Evolutionary conservation across 2,113 vertebrate species (phyloP).

Genomic region (Grammomys surdaster): DNA sequence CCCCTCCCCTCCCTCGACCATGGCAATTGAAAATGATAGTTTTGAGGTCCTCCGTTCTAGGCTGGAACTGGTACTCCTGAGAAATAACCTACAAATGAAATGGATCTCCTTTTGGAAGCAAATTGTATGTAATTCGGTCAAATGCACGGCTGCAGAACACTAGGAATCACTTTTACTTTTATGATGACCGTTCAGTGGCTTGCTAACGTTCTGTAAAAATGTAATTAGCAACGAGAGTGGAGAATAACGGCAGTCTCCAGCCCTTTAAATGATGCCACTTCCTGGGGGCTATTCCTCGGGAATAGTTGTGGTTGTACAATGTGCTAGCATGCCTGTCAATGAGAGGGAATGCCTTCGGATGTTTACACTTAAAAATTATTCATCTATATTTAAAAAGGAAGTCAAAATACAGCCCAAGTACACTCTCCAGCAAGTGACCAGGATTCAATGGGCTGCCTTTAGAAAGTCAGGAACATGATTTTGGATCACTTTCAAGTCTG

Average conservation of each 20-base stretch:
- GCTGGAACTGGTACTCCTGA: conserved; percentile 68
- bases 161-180: conserved; percentile 30
- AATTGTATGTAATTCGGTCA: conserved; percentile 15
- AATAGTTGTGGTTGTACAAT: background rate
- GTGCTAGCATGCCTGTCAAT: background rate
- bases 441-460: conserved; percentile 39
- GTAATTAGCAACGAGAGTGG: background rate
- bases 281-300: background rate
- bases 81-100: conserved; percentile 59
- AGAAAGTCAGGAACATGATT: conserved; percentile 51
- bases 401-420: conserved; percentile 54
- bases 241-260: background rate
- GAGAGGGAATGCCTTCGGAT: conserved; percentile 74
- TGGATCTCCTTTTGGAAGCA: conserved; percentile 44
- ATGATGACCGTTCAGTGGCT: background rate
- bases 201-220: conserved; percentile 31
- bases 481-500: conserved; percentile 67
- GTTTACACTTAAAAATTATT: conserved; percentile 53
- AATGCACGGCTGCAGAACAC: background rate
- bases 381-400: conserved; percentile 73
- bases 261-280: background rate
- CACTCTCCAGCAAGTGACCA: conserved; percentile 24
- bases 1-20: conserved; percentile 60
- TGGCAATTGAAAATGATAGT: conserved; percentile 54
- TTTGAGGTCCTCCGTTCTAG: conserved; percentile 72